These are phyloP conservation scores for Valencia hispanica DNA, from an alignment of 2,797 vertebrate genomes.

Conservation along the genomic window DNA sequence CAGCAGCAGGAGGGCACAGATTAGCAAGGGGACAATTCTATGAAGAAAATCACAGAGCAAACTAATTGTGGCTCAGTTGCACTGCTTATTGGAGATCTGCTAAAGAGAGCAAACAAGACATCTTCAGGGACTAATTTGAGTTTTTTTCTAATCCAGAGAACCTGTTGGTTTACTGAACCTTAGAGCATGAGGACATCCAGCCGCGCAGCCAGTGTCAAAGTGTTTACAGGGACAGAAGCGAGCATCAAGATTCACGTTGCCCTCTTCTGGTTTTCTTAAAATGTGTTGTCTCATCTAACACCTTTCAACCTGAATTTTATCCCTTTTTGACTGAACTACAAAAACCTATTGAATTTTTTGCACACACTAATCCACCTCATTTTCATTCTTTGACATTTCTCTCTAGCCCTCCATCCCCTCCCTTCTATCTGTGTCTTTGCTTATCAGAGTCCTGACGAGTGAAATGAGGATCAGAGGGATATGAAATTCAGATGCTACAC, in stretches of 20 bases:
- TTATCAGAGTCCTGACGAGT: conserved; percentile 63
- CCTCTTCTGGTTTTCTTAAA: conserved; percentile 25
- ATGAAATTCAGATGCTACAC: conserved; percentile 52
- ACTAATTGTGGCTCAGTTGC: not conserved
- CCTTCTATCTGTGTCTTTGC: conserved; percentile 45
- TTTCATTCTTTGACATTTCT: conserved; percentile 69
- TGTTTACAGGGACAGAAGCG: conserved; percentile 43
- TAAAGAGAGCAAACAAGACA: conserved; percentile 27
- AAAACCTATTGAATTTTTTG: conserved; percentile 44
- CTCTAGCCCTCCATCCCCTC: conserved; percentile 13
- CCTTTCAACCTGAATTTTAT: not conserved
- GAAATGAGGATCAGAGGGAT: conserved; percentile 54
- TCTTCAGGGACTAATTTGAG: conserved; percentile 40
- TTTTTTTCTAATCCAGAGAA: conserved; percentile 36
- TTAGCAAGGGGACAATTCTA: conserved; percentile 1
- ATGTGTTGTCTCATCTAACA: conserved; percentile 23
- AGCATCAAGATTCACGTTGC: conserved; percentile 28
- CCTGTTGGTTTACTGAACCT: conserved; percentile 27
- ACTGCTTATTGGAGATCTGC: conserved; percentile 1
- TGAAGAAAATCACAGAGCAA: conserved; percentile 8
- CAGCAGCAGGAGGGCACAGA: not conserved
- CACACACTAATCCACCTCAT: conserved; percentile 65
- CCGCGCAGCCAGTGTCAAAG: conserved; percentile 36
- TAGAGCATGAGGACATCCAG: conserved; percentile 31
- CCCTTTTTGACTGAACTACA: conserved; percentile 1